Base-by-base conservation (phyloP, 2,113 vertebrate species). In the Notothenia rossii region DNA sequence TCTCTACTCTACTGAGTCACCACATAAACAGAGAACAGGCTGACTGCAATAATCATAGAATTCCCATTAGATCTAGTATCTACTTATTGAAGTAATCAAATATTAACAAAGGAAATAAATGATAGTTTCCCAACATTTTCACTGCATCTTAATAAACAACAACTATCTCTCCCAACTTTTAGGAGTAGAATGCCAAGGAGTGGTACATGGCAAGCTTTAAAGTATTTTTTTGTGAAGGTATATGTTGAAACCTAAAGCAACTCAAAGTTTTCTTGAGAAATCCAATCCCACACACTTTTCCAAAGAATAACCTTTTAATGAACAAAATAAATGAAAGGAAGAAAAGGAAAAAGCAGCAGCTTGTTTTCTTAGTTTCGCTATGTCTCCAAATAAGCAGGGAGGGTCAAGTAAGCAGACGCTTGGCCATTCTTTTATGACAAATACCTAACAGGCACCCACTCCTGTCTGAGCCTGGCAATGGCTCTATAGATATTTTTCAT, bases 11-110 rank as follows among this genome's bases (percentile, higher is more conserved):
- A 18, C 75, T 82, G 72, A 86, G 56, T 82, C 77, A 85, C 74
- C 61, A 70, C 64, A 74, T 53, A 73, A 75, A 64, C 68, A 83
- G 53, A 13, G 7, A 83, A 22, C 64, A 64, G 58, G 61, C 66
- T 6, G 48, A 73, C 58, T 56, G 29, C 75, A 86, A 82, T 72
- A 85, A 79, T 87, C 75, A 81, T 9, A 72, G 45, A 43, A 77
- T 84, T 70, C 64, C 63, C 55, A 75, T 63, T 59, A 59, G 46
- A 83, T 60, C 45, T 69, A 56, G 45, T 54, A 49, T 60, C 46
- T 40, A 45, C 54, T 48, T 50, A 62, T 40, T 46, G 54, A 65
- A 54, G 22, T 62, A 54, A 85, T 79, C 55, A 56, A 81, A 79
- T 58, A 77, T 83, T 68, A 71, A 71, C 56, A 55, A 65, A 48